These are phyloP conservation scores for Orchestia grillus DNA, from an alignment of 1,140 invertebrate genomes.

Conservation along the genomic window DNA sequence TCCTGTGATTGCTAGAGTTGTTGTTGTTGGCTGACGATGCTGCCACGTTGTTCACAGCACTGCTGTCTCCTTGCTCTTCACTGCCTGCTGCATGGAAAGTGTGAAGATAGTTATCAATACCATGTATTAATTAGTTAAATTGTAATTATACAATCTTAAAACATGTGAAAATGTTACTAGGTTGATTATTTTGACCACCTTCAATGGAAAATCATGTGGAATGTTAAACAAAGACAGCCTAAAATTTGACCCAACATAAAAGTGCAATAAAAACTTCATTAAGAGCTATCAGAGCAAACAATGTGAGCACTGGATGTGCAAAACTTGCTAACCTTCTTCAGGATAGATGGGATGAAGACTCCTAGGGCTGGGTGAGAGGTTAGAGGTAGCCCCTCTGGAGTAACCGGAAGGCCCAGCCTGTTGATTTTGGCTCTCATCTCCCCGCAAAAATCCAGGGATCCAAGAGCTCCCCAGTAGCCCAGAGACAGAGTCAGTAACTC, in stretches of 20 bases:
- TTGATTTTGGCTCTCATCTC: not conserved
- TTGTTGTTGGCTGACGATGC: not conserved
- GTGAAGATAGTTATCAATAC: not conserved
- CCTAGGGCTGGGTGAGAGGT: not conserved
- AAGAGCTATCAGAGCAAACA: not conserved
- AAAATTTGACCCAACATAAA: not conserved
- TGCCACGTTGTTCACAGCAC: not conserved
- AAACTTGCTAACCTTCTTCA: not conserved
- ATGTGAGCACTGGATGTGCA: not conserved
- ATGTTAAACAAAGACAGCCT: not conserved
- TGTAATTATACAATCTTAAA: not conserved
- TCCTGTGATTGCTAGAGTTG: conserved; percentile 10
- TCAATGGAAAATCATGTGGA: not conserved
- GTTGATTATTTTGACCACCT: not conserved
- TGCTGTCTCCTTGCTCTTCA: conserved; percentile 10
- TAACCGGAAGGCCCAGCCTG: not conserved
- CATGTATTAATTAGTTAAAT: not conserved
- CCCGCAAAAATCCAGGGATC: not conserved
- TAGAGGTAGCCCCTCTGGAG: not conserved
- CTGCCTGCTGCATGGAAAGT: not conserved
- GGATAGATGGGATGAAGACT: not conserved
- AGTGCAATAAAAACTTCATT: not conserved
- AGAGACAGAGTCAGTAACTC: conserved; percentile 6
- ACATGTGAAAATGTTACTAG: not conserved
- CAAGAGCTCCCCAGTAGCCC: conserved; percentile 24